A percentile compares a stretch with the other conserved stretches of the same genome.
Evolutionary conservation across 2,888 invertebrate species (phyloP).

Genomic region (Polymixis lichenea): DNA sequence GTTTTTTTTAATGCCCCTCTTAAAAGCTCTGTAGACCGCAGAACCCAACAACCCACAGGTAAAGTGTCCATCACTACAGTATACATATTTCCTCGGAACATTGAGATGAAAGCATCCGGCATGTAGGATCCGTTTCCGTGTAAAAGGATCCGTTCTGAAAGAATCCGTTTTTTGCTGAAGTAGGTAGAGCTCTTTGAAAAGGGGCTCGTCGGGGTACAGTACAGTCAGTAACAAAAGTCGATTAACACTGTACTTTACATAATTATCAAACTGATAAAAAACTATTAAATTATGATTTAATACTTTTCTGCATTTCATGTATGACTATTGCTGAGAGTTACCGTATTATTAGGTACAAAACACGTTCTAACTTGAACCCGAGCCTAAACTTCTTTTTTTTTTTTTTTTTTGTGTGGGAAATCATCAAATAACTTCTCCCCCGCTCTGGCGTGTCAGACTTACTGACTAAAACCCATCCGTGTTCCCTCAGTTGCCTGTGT

Average conservation of each 20-base stretch:
- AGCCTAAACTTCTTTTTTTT: too few relatives aligned
- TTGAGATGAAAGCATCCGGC: background rate
- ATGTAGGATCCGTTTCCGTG: background rate
- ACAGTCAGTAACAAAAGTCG: background rate
- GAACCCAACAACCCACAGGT: background rate
- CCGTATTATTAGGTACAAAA: too few relatives aligned
- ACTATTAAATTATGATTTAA: background rate
- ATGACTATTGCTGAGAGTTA: background rate
- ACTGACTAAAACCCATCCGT: too few relatives aligned
- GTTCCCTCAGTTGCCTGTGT: too few relatives aligned
- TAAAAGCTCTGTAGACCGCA: conserved; percentile 38
- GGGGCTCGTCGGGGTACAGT: background rate
- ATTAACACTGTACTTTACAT: background rate
- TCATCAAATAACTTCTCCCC: too few relatives aligned
- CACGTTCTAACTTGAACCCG: too few relatives aligned
- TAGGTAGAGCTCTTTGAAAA: background rate
- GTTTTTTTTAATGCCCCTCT: background rate
- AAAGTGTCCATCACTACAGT: conserved; percentile 3
- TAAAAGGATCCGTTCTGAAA: background rate
- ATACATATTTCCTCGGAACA: background rate
- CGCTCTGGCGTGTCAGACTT: too few relatives aligned
- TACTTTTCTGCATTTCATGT: background rate
- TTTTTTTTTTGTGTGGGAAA: too few relatives aligned
- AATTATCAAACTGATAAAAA: background rate
- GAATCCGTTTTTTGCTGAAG: background rate